Percentiles rank a stretch among this genome's conserved stretches.
These are phyloP conservation scores for Ramazzottius varieornatus DNA, from an alignment of 2,888 invertebrate species.

Conservation along the genomic window DNA sequence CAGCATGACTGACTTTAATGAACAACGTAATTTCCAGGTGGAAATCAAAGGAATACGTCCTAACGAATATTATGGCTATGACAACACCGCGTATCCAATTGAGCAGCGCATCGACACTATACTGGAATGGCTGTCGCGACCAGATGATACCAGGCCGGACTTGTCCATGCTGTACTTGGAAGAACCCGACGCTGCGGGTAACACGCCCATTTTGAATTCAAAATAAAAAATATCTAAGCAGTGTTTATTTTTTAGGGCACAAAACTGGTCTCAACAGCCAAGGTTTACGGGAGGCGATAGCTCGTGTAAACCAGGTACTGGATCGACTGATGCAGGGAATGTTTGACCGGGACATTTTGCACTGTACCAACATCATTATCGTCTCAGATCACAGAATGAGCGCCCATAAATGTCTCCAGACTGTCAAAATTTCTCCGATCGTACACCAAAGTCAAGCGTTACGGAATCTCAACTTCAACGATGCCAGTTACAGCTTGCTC, in stretches of 20 bases:
- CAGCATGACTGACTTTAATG: too few relatives aligned
- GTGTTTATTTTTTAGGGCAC: too few relatives aligned
- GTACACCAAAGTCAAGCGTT: too few relatives aligned
- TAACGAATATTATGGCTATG: not conserved
- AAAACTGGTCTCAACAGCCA: too few relatives aligned
- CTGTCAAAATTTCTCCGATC: too few relatives aligned
- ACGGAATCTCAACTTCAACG: too few relatives aligned
- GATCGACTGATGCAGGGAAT: constrained; percentile 13
- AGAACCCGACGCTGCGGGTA: constrained; percentile 15
- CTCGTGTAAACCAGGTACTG: constrained; percentile 15
- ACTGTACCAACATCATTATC: constrained; percentile 17
- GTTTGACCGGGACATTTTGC: constrained; percentile 11
- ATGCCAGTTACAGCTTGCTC: too few relatives aligned
- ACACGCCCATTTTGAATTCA: too few relatives aligned
- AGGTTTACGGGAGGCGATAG: too few relatives aligned
- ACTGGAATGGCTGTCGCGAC: constrained; percentile 13
- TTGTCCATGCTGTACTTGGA: constrained; percentile 16
- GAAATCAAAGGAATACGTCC: not conserved
- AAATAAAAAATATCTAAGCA: too few relatives aligned
- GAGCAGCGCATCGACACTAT: constrained; percentile 13
- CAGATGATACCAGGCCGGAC: constrained; percentile 11
- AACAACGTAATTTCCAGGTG: not conserved
- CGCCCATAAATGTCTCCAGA: too few relatives aligned
- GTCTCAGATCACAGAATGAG: constrained; percentile 18
- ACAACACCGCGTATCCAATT: not conserved